Evolutionary conservation across 2,113 vertebrate genomes (phyloP).

Genomic region (Scomber japonicus): DNA sequence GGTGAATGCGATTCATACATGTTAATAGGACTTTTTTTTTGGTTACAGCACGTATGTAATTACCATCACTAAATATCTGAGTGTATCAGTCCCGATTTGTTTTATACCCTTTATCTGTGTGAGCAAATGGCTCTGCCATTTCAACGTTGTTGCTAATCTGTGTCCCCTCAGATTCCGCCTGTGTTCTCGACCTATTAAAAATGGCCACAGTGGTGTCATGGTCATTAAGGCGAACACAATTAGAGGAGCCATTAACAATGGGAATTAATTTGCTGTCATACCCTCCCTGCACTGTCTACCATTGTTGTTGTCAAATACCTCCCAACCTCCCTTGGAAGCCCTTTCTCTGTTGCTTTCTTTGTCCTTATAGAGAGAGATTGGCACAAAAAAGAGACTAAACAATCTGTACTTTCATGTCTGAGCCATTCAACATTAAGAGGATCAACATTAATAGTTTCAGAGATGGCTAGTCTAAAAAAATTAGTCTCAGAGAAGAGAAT

Average conservation of each 20-base stretch:
- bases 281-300: conserved; percentile 42
- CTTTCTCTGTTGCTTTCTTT: neutral
- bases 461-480: neutral
- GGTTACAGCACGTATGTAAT: no score
- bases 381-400: neutral
- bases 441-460: neutral
- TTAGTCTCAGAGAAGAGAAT: no score
- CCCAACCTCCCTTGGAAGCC: neutral
- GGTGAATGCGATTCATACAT: no score
- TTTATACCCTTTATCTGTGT: conserved; percentile 29
- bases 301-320: conserved; percentile 44
- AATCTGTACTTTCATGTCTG: neutral
- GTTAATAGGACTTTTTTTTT: no score
- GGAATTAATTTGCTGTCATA: conserved; percentile 74
- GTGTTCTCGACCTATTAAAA: conserved; percentile 73
- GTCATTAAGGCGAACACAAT: conserved; percentile 73
- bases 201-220: conserved; percentile 63
- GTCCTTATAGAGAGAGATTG: neutral
- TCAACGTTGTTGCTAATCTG: conserved; percentile 56
- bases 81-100: neutral
- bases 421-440: neutral
- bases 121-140: conserved; percentile 40
- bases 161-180: conserved; percentile 58
- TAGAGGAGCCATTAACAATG: conserved; percentile 75
- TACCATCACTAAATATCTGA: no score